These are phyloP conservation scores for Thereuonema tuberculata DNA, from an alignment of 1,140 invertebrate species.

Conservation along the genomic window DNA sequence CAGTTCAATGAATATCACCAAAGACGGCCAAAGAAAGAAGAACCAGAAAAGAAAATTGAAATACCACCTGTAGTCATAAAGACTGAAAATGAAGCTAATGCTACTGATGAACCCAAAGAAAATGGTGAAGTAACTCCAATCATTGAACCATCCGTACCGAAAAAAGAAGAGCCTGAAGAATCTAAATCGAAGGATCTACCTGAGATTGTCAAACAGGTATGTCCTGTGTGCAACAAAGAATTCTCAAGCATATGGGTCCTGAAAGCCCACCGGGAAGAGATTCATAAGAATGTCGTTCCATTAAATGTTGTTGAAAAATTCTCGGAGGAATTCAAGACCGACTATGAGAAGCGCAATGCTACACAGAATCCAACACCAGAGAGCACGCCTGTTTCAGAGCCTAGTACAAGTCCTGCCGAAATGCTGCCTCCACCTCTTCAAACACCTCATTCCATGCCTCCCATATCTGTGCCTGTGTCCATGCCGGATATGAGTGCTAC, in stretches of 20 bases:
- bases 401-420: slow-evolving; percentile 24
- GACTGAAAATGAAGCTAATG: slow-evolving; percentile 12
- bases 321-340: slow-evolving; percentile 73
- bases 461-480: slow-evolving; percentile 35
- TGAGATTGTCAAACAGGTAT: slow-evolving; percentile 57
- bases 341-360: slow-evolving; percentile 59
- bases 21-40: slow-evolving; percentile 41
- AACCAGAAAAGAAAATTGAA: slow-evolving; percentile 17
- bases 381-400: slow-evolving; percentile 29
- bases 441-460: slow-evolving; percentile 11
- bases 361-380: slow-evolving; percentile 26
- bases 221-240: slow-evolving; percentile 78
- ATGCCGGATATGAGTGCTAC: slow-evolving; percentile 70
- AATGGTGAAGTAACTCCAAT: slow-evolving; percentile 14
- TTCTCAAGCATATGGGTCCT: slow-evolving; percentile 92
- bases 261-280: slow-evolving; percentile 89
- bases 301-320: slow-evolving; percentile 78
- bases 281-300: slow-evolving; percentile 80
- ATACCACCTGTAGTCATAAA: slow-evolving; percentile 11
- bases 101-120: slow-evolving; percentile 14
- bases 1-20: slow-evolving; percentile 89
- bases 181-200: slow-evolving; percentile 31
- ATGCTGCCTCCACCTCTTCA: slow-evolving; percentile 16
- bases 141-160: not conserved
- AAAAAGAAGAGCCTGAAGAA: slow-evolving; percentile 12